Evolutionary conservation across 2,797 vertebrate genomes (phyloP).

Genomic region (Gymnothorax javanicus): DNA sequence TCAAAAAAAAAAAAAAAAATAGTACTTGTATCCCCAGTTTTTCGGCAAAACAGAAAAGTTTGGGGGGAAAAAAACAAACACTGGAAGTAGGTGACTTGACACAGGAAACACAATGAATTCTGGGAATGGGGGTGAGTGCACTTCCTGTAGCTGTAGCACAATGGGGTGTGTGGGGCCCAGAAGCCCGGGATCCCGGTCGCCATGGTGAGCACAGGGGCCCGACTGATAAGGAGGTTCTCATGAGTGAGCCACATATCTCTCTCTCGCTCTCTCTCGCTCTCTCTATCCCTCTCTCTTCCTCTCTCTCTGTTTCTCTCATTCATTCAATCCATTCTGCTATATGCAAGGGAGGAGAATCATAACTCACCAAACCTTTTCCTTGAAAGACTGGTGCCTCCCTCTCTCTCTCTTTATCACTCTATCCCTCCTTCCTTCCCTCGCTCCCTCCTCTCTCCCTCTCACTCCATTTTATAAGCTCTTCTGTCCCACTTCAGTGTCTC

Average conservation of each 20-base stretch:
- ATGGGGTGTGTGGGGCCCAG: slow-evolving; percentile 68
- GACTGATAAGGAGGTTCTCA: slow-evolving; percentile 68
- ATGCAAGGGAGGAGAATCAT: too few species aligned
- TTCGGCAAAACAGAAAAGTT: slow-evolving; percentile 48
- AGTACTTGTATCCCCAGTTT: slow-evolving; percentile 65
- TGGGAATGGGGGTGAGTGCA: slow-evolving; percentile 73
- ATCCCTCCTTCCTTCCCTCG: too few species aligned
- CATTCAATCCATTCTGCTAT: too few species aligned
- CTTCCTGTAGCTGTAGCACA: slow-evolving; percentile 79
- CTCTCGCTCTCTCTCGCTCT: slow-evolving; percentile 35
- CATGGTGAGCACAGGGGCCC: slow-evolving; percentile 66
- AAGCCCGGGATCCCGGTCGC: slow-evolving; percentile 68
- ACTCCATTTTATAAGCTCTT: too few species aligned
- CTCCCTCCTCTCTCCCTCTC: too few species aligned
- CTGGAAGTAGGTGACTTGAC: slow-evolving; percentile 79
- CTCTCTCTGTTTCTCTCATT: slow-evolving; percentile 40
- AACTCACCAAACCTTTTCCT: too few species aligned
- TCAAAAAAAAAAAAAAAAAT: slow-evolving; percentile 36
- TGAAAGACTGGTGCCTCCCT: neutral
- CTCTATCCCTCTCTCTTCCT: slow-evolving; percentile 51
- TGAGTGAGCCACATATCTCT: neutral
- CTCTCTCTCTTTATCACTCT: neutral
- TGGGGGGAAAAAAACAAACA: slow-evolving; percentile 71
- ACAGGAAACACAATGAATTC: slow-evolving; percentile 83
- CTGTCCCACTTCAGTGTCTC: neutral